These are phyloP conservation scores for Phyllostomus discolor DNA, from an alignment of 2,113 vertebrate genomes.

Conservation along the genomic window DNA sequence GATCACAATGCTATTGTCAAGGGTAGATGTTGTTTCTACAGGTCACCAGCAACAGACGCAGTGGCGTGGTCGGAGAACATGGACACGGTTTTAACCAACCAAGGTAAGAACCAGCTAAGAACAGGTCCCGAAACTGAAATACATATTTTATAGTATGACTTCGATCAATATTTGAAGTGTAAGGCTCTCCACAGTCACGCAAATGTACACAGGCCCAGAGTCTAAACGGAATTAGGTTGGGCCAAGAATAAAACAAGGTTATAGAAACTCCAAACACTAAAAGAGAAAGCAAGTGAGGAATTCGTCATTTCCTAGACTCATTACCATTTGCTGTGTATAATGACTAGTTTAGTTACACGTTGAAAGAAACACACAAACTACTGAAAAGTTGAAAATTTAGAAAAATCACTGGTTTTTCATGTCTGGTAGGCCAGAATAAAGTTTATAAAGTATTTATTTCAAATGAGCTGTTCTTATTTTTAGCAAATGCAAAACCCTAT, in stretches of 20 bases:
- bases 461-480: neutral
- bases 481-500: neutral
- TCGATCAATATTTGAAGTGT: neutral
- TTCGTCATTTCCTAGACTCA: neutral
- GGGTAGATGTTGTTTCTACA: conserved; percentile 94
- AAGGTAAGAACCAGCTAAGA: conserved; percentile 84
- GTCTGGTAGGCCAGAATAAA: neutral
- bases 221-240: neutral
- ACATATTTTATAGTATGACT: neutral
- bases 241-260: neutral
- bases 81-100: conserved; percentile 89
- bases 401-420: neutral
- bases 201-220: neutral
- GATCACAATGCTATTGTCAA: conserved; percentile 93
- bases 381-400: neutral
- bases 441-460: neutral
- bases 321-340: neutral
- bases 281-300: neutral
- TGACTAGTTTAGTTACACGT: neutral
- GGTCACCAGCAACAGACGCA: conserved; percentile 83
- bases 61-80: conserved; percentile 90
- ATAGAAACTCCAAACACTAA: neutral
- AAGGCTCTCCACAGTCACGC: neutral
- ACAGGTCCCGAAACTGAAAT: neutral
- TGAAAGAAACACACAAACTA: neutral